These are phyloP conservation scores for Arctia plantaginis DNA, from an alignment of 2,888 invertebrate genomes.

Conservation along the genomic window DNA sequence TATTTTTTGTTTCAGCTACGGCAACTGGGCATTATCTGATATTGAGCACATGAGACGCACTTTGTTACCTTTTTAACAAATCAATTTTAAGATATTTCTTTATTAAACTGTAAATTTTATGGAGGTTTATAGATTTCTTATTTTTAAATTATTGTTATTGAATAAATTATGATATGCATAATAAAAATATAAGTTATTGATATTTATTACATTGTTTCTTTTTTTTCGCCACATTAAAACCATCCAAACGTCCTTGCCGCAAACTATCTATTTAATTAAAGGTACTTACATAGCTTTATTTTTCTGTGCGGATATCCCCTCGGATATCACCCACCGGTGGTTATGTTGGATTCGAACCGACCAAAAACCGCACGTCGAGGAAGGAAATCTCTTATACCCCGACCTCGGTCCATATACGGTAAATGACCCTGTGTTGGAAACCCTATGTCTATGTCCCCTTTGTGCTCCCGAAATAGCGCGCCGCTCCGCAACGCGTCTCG, in stretches of 20 bases:
- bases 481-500: no score
- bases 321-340: no score
- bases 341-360: no score
- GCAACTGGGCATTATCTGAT: slow-evolving; percentile 84
- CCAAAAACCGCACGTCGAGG: no score
- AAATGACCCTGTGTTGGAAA: no score
- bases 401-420: no score
- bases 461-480: no score
- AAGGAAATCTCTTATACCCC: no score
- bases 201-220: neutral
- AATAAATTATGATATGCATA: slow-evolving; percentile 48
- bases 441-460: no score
- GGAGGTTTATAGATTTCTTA: slow-evolving; percentile 43
- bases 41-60: slow-evolving; percentile 33
- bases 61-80: slow-evolving; percentile 30
- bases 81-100: slow-evolving; percentile 21
- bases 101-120: slow-evolving; percentile 40
- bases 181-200: slow-evolving; percentile 24
- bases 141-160: slow-evolving; percentile 51
- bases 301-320: no score
- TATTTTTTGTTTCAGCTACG: slow-evolving; percentile 79
- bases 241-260: neutral
- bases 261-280: neutral
- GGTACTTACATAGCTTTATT: no score
- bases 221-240: neutral